Percentiles rank a stretch among this genome's conserved stretches.
These are phyloP conservation scores for Diaperis boleti DNA, from an alignment of 2,888 invertebrate genomes.

Conservation along the genomic window DNA sequence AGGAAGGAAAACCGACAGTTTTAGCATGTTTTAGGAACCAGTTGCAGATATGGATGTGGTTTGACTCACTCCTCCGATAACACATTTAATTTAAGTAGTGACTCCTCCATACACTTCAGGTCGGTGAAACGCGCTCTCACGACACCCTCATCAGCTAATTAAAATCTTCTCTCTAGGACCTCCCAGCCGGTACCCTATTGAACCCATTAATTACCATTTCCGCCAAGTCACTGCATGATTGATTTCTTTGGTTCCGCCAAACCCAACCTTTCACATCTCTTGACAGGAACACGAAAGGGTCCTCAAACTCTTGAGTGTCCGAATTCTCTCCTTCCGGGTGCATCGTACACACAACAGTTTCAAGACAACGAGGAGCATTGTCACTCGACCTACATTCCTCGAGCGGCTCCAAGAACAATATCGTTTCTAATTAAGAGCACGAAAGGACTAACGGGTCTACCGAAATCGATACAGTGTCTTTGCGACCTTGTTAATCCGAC, in stretches of 20 bases:
- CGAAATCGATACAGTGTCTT: too few species aligned
- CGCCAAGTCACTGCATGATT: conserved; percentile 19
- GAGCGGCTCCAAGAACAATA: not conserved
- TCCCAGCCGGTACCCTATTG: conserved; percentile 4
- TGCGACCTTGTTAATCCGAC: not conserved
- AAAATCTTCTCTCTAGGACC: conserved; percentile 4
- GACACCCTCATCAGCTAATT: not conserved
- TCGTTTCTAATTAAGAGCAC: not conserved
- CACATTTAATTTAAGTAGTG: too few species aligned
- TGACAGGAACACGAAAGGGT: not conserved
- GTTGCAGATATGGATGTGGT: too few species aligned
- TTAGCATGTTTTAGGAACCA: too few species aligned
- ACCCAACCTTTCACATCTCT: not conserved
- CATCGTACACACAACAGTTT: not conserved
- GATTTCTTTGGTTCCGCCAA: conserved; percentile 6
- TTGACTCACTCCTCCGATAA: too few species aligned
- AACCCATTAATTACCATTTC: conserved; percentile 15
- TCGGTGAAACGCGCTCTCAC: too few species aligned
- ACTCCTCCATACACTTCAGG: too few species aligned
- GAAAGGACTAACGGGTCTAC: not conserved
- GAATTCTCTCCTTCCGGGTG: not conserved
- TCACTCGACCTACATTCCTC: not conserved
- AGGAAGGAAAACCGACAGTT: too few species aligned
- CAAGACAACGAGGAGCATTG: not conserved
- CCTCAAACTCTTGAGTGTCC: not conserved